A percentile compares a stretch with the other conserved stretches of the same genome.
Evolutionary conservation across 2,888 invertebrate species (phyloP).

Genomic region (Plusia festucae): DNA sequence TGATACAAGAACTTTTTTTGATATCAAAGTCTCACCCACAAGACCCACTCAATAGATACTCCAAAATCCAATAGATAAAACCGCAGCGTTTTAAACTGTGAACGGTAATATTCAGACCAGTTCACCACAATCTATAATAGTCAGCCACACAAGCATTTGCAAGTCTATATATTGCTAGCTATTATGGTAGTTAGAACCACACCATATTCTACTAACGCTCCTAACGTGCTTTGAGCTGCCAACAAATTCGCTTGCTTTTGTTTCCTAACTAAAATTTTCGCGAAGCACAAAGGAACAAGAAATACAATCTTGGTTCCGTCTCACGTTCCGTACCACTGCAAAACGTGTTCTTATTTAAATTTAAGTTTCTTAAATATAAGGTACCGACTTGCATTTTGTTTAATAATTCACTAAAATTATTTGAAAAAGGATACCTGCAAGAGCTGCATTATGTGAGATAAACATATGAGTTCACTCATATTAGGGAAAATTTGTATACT

Average conservation of each 20-base stretch:
- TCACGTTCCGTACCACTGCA: not conserved
- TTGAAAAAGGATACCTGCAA: not conserved
- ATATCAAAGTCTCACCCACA: too few species aligned
- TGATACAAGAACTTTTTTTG: too few species aligned
- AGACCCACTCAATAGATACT: too few species aligned
- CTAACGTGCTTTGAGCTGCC: slow-evolving; percentile 9
- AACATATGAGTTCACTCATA: not conserved
- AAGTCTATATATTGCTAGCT: not conserved
- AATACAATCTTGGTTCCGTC: slow-evolving; percentile 19
- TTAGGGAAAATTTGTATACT: too few species aligned
- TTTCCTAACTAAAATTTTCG: slow-evolving; percentile 14
- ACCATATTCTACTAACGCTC: not conserved
- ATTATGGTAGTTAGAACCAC: slow-evolving; percentile 4
- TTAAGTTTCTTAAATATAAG: not conserved
- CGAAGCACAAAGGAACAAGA: slow-evolving; percentile 11
- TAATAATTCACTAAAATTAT: not conserved
- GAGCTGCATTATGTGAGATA: not conserved
- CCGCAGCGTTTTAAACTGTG: too few species aligned
- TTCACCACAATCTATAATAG: not conserved
- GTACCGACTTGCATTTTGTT: slow-evolving; percentile 16
- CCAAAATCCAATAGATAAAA: too few species aligned
- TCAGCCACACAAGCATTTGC: not conserved
- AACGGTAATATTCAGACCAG: too few species aligned
- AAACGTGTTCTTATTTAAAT: slow-evolving; percentile 21
- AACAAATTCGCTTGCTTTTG: slow-evolving; percentile 18